Base-by-base conservation (phyloP, 1,140 invertebrate genomes). In the Bombus waltoni region DNA sequence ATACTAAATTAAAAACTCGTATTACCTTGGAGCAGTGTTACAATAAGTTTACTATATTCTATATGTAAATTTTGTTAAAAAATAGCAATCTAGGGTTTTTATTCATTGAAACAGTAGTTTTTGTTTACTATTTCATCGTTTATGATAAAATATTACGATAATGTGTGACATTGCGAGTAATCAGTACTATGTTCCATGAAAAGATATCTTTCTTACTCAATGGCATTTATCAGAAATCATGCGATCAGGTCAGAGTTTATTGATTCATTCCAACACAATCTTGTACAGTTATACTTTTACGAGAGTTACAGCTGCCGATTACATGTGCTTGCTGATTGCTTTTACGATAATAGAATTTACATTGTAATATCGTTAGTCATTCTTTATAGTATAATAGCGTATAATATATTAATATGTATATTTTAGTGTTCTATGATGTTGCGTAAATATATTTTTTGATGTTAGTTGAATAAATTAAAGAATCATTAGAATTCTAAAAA, bases 211-310 rank as follows among this genome's bases (percentile, higher is more conserved):
- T 74, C 73, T 85, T 28, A 73, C 86, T 90, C 57, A 81, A 71
- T 86, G 53, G 4, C 40, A 40, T 78, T 91, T 91, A 90, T 92
- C 87, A 71, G 68, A 86, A 88, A 81, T 90, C 86, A 83, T 91
- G 53, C 73, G 86, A 89, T 90, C 35, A 83, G 77, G 80, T 87
- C 88, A 91, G 72, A 90, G 86, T 88, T 81, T 87, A 70, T 42
- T 73, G 47, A 68, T 76, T 80, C 73, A 81, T 77, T 81, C 76
- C 66, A 68, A 62, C 66, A 40, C 74, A 83, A 77, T 66, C 6
- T 72, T 70, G 22, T 65, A 81, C 71, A 53, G 32, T 74, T 66
- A 79, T n/a, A 35, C 15, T 72, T 83, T 68, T 68, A 35, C 35
- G n/a, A 65, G 59, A 80, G 1, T 77, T 87, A 42, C 76, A 71